Evolutionary conservation across 2,888 invertebrate species (phyloP).

Genomic region (Philereme transversata): DNA sequence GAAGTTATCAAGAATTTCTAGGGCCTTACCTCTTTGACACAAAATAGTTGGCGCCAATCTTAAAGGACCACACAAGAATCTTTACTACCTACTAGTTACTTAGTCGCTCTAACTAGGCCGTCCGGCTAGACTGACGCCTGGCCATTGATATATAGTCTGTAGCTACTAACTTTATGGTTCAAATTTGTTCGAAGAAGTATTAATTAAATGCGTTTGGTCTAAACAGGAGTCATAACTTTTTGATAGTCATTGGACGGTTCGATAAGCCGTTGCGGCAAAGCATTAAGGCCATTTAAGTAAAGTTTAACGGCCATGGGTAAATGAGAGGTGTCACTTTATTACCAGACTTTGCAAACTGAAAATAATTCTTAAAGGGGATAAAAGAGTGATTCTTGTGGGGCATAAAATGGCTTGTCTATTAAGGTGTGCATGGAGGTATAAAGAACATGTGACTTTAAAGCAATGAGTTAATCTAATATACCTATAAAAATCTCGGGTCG

Average conservation of each 20-base stretch:
- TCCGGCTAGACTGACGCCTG: constrained; percentile 11
- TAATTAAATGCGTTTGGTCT: constrained; percentile 3
- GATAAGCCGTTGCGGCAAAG: neutral
- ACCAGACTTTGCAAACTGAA: neutral
- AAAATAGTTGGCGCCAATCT: neutral
- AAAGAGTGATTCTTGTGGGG: neutral
- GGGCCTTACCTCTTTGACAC: too few relatives aligned
- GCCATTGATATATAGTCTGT: constrained; percentile 5
- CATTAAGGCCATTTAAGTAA: neutral
- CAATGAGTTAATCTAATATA: too few relatives aligned
- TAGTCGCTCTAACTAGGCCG: constrained; percentile 11
- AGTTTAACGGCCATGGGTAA: constrained; percentile 3
- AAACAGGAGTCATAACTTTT: constrained; percentile 15
- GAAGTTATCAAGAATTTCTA: too few relatives aligned
- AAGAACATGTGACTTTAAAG: too few relatives aligned
- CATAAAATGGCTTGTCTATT: too few relatives aligned
- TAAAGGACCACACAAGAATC: neutral
- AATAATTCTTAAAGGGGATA: neutral
- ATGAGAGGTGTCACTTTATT: constrained; percentile 3
- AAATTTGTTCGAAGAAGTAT: constrained; percentile 4
- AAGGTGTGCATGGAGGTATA: too few relatives aligned
- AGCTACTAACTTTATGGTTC: neutral
- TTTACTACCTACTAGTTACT: constrained; percentile 1
- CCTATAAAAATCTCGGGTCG: too few relatives aligned
- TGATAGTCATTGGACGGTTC: constrained; percentile 16